Evolutionary conservation across 2,888 invertebrate species (phyloP).

Genomic region (Volucella inflata): DNA sequence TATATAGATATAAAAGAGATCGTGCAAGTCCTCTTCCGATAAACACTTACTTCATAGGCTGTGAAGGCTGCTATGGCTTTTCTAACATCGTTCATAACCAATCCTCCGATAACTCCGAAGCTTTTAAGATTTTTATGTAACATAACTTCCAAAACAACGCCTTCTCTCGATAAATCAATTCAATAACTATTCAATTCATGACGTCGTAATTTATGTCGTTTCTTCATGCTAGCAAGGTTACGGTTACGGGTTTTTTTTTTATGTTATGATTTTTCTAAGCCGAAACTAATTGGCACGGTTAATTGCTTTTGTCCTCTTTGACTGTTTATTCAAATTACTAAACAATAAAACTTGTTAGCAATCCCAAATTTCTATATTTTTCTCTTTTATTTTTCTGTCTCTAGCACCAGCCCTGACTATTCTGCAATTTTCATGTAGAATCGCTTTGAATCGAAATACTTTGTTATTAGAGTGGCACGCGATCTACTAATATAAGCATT

Average conservation of each 20-base stretch:
- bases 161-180: too few relatives aligned
- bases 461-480: conserved; percentile 64
- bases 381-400: neutral
- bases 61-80: too few relatives aligned
- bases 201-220: neutral
- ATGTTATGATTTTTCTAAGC: neutral
- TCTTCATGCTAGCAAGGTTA: conserved; percentile 14
- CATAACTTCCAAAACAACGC: too few relatives aligned
- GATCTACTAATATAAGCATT: conserved; percentile 67
- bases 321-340: conserved; percentile 49
- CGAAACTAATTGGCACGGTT: conserved; percentile 26
- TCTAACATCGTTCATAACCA: too few relatives aligned
- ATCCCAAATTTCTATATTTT: conserved; percentile 11
- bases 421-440: neutral
- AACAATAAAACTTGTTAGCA: conserved; percentile 51
- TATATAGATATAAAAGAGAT: too few relatives aligned
- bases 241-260: neutral
- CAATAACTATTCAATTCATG: neutral
- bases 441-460: conserved; percentile 65
- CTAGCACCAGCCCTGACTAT: neutral
- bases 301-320: conserved; percentile 50
- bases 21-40: too few relatives aligned
- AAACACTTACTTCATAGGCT: too few relatives aligned
- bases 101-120: too few relatives aligned
- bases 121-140: too few relatives aligned